Base-by-base conservation (phyloP, 2,888 invertebrate species). In the Drosophila hamatofila region DNA sequence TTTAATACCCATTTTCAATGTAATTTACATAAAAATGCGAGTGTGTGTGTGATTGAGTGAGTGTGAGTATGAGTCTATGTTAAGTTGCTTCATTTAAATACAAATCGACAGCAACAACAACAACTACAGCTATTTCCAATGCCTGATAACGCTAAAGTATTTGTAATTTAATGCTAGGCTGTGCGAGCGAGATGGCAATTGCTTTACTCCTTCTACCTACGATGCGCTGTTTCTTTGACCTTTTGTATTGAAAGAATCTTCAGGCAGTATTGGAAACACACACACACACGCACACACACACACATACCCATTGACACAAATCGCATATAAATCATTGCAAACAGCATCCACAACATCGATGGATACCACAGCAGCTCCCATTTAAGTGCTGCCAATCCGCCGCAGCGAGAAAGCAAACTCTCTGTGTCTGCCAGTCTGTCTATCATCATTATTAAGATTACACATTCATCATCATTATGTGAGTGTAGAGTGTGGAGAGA, bases 391-490 rank as follows among this genome's bases (percentile, higher is more conserved):
- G 30, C 30, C 30, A 30, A 30, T 30, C 30, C 30, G 30, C 30
- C 9, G 54, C 59, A 21, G 21, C 52, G 63, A 64, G 75, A 78
- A 74, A 78, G 72, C 79, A 39, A 56, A 42, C 54, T 49, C 39
- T 42, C 49, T 39, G 48, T 21, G 48, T 21, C 49, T 30, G 70
- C 11, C 62, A 52, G 48, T n/a, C 18, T 14, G 68, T 30, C 62
- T 55, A 48, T 64, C 66, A 65, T 78, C 78, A 78, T 78, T 67
- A 65, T 80, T 60, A 80, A 48, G 77, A 80, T 78, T 61, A 78
- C 78, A 83, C 83, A 85, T 84, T 88, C 78, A 91, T 89, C 89
- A 89, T 90, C 83, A 90, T 90, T 81, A 89, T 74, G 58, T 74
- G 58, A 44, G 64, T 37, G 62, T 14, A 12, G 42, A 42, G 33